Percentiles rank a stretch among this genome's conserved stretches.
These are phyloP conservation scores for Proteles cristata DNA, from an alignment of 2,113 vertebrate species.

Conservation along the genomic window DNA sequence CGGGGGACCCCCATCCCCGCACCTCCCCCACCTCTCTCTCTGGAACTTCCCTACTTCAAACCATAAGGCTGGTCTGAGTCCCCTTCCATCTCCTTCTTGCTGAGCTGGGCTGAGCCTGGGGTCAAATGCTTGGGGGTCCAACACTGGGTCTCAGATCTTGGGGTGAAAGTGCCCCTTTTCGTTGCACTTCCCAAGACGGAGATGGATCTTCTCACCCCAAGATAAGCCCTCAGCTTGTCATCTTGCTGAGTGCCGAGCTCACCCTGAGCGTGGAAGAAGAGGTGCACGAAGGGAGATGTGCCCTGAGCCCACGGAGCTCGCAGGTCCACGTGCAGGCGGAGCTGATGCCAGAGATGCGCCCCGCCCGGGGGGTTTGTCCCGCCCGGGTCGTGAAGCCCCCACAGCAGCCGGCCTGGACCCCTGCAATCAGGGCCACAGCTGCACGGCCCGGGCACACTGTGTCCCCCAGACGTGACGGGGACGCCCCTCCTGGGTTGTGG, in stretches of 20 bases:
- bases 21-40: rapidly evolving
- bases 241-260: too few relatives aligned
- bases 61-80: rapidly evolving
- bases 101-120: not conserved
- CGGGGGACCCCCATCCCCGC: rapidly evolving
- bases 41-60: not conserved
- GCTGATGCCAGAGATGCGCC: too few relatives aligned
- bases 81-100: rapidly evolving
- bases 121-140: too few relatives aligned
- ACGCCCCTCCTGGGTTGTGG: not conserved
- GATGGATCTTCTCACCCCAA: rapidly evolving
- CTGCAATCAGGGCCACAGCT: rapidly evolving
- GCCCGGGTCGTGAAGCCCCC: not conserved
- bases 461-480: not conserved
- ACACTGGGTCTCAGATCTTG: not conserved
- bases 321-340: rapidly evolving
- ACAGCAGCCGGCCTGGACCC: rapidly evolving
- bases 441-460: rapidly evolving
- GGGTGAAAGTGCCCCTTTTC: not conserved
- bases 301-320: rapidly evolving
- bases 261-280: not conserved
- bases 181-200: too few relatives aligned
- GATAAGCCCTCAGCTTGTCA: not conserved
- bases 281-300: rapidly evolving
- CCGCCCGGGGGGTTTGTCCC: too few relatives aligned